phyloP scores from a whole-genome alignment of 2,888 invertebrate genomes.

The Philonicus albiceps region DNA sequence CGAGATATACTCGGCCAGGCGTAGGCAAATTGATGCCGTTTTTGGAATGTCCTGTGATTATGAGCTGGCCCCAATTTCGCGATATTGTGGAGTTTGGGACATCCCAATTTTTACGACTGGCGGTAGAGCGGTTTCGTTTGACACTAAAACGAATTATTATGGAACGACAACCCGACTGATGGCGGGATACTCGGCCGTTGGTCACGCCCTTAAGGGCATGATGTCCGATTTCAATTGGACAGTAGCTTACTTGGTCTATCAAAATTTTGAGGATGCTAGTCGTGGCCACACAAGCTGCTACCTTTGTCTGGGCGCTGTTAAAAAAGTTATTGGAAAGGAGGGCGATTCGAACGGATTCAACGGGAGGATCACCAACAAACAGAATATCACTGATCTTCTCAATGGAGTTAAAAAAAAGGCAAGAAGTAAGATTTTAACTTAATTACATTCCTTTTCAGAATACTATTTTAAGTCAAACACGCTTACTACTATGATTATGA shows the following conservation, averaged over 20 bases:
- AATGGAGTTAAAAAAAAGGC: constrained; percentile 69
- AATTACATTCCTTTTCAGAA: background rate
- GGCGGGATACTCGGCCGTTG: constrained; percentile 79
- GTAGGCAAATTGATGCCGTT: constrained; percentile 73
- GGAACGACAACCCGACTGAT: constrained; percentile 84
- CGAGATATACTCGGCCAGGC: constrained; percentile 66
- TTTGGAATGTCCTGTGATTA: constrained; percentile 90
- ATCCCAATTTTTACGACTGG: constrained; percentile 84
- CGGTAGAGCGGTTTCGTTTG: constrained; percentile 80
- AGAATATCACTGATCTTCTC: constrained; percentile 63
- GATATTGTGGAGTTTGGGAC: constrained; percentile 80
- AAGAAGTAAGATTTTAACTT: constrained; percentile 71
- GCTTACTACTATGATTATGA: too few species aligned
- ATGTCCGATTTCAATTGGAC: constrained; percentile 79
- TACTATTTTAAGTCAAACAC: background rate
- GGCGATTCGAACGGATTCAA: constrained; percentile 57
- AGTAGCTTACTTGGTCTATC: constrained; percentile 74
- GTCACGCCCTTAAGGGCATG: constrained; percentile 73
- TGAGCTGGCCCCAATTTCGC: constrained; percentile 83
- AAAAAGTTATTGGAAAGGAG: constrained; percentile 15
- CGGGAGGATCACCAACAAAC: constrained; percentile 58
- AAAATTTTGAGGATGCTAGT: constrained; percentile 71
- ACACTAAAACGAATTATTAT: constrained; percentile 69
- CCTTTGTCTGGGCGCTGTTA: constrained; percentile 75
- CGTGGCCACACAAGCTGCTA: constrained; percentile 81